A percentile compares a stretch with the other conserved stretches of the same genome.
phyloP scores from a whole-genome alignment of 2,888 invertebrate genomes.

The Calephelis perditalis region DNA sequence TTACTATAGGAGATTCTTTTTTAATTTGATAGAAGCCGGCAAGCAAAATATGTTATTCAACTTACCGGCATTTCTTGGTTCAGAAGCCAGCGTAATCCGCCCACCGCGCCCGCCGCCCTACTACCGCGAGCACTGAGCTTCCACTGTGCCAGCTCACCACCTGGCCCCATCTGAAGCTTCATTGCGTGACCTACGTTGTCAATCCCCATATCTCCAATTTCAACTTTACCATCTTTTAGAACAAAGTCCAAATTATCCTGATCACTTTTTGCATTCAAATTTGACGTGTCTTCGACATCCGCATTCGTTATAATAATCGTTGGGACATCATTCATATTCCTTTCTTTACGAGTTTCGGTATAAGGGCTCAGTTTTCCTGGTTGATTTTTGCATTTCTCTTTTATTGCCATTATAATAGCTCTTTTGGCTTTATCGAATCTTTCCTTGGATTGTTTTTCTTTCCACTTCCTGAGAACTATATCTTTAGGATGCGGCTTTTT shows the following conservation, averaged over 20 bases:
- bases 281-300: slow-evolving; percentile 67
- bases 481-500: slow-evolving; percentile 42
- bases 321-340: slow-evolving; percentile 43
- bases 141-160: slow-evolving; percentile 69
- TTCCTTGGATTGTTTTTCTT: slow-evolving; percentile 52
- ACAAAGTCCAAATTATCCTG: slow-evolving; percentile 38
- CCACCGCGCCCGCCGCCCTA: slow-evolving; percentile 61
- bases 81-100: slow-evolving; percentile 55
- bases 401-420: slow-evolving; percentile 65
- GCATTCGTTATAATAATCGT: slow-evolving; percentile 57
- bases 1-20: too few species aligned
- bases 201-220: slow-evolving; percentile 34
- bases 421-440: slow-evolving; percentile 58
- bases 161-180: slow-evolving; percentile 65
- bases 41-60: slow-evolving; percentile 21
- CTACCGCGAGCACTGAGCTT: slow-evolving; percentile 56
- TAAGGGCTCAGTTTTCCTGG: slow-evolving; percentile 41
- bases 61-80: slow-evolving; percentile 67
- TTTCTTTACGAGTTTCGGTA: slow-evolving; percentile 42
- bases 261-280: slow-evolving; percentile 51
- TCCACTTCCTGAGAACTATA: slow-evolving; percentile 60
- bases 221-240: slow-evolving; percentile 40
- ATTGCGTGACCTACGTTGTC: slow-evolving; percentile 62
- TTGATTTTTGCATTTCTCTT: slow-evolving; percentile 52
- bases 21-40: too few species aligned